Conservation (phyloP, 2,888 invertebrate genomes). For the Cartodere bifasciata region DNA sequence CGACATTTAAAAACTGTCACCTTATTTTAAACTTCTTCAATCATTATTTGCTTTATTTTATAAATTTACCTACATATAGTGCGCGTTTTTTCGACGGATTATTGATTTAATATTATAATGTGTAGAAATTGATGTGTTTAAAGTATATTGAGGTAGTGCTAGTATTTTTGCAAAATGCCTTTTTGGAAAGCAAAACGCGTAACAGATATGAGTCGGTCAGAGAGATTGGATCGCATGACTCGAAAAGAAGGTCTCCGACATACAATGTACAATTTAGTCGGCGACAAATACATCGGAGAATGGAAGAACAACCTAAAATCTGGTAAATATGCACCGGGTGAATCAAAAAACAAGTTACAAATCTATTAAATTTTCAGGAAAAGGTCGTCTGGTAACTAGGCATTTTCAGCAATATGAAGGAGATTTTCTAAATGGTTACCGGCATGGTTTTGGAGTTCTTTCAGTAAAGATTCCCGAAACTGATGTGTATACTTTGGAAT, state of each 20-base stretch:
- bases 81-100: too few relatives aligned
- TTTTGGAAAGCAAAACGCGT: slow-evolving; percentile 21
- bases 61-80: too few relatives aligned
- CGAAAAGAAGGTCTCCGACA: slow-evolving; percentile 45
- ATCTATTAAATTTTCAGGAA: slow-evolving; percentile 33
- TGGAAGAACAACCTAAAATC: slow-evolving; percentile 42
- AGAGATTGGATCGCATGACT: slow-evolving; percentile 35
- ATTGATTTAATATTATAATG: too few relatives aligned
- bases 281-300: slow-evolving; percentile 45
- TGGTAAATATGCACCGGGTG: slow-evolving; percentile 25
- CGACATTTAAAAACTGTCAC: too few relatives aligned
- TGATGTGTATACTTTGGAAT: slow-evolving; percentile 37
- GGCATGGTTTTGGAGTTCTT: slow-evolving; percentile 47
- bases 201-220: slow-evolving; percentile 19
- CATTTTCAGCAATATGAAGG: slow-evolving; percentile 48
- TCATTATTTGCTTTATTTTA: too few relatives aligned
- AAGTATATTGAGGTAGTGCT: too few relatives aligned
- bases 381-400: slow-evolving; percentile 38
- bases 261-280: slow-evolving; percentile 40
- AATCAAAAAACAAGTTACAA: background rate
- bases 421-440: slow-evolving; percentile 41
- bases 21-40: too few relatives aligned
- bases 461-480: slow-evolving; percentile 32
- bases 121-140: too few relatives aligned
- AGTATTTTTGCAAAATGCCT: slow-evolving; percentile 24